Percentiles rank a stretch among this genome's conserved stretches.
phyloP scores from a whole-genome alignment of 2,888 invertebrate genomes.

The Rotaria socialis region DNA sequence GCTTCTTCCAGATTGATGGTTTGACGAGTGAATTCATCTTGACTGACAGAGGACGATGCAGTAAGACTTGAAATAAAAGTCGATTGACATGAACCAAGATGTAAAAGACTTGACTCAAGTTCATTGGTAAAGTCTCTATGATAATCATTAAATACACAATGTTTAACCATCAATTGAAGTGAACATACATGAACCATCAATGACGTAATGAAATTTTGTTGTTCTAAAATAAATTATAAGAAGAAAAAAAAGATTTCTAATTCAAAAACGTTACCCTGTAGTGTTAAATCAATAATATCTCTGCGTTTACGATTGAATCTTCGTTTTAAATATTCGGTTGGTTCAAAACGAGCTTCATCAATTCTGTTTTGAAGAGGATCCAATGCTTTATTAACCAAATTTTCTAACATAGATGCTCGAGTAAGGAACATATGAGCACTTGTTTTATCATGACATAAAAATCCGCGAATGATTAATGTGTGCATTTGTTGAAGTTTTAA shows the following conservation, averaged over 20 bases:
- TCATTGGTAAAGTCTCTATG: neutral
- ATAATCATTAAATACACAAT: neutral
- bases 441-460: neutral
- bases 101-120: neutral
- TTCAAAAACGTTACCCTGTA: neutral
- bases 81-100: slow-evolving; percentile 1
- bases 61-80: neutral
- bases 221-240: neutral
- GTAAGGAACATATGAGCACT: neutral
- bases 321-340: neutral
- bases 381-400: neutral
- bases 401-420: neutral
- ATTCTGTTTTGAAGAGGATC: neutral
- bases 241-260: neutral
- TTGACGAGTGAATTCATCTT: neutral
- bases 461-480: neutral
- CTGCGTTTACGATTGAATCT: neutral
- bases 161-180: neutral
- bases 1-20: neutral
- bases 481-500: neutral
- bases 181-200: neutral
- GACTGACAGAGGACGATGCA: neutral
- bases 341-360: neutral
- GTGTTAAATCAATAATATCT: neutral
- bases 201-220: neutral